Evolutionary conservation across 2,797 vertebrate genomes (phyloP).

Genomic region (Mareca strepera): DNA sequence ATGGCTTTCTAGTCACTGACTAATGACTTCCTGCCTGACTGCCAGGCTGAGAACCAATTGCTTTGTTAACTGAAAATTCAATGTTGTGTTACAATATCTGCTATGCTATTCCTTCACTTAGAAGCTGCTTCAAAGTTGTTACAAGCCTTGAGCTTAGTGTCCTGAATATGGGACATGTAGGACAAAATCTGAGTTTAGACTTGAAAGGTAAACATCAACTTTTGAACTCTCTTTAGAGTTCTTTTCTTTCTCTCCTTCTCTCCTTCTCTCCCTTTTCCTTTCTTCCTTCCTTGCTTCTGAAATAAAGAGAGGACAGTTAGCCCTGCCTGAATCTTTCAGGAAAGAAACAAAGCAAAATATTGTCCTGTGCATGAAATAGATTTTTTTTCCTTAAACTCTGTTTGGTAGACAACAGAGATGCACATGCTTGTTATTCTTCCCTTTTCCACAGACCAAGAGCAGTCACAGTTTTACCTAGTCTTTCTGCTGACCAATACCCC

Average conservation of each 20-base stretch:
- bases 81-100: neutral
- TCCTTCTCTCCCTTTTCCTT: no score
- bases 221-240: neutral
- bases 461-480: neutral
- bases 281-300: no score
- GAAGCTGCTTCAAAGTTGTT: neutral
- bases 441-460: neutral
- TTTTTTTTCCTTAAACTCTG: neutral
- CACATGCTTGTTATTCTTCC: fast-evolving
- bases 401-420: neutral
- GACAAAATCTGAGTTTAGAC: neutral
- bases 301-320: fast-evolving
- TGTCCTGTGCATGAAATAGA: fast-evolving
- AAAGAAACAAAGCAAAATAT: neutral
- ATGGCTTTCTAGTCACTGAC: neutral
- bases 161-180: neutral
- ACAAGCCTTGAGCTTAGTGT: neutral
- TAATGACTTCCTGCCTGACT: neutral
- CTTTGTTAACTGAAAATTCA: neutral
- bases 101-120: neutral
- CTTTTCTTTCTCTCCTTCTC: neutral
- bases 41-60: neutral
- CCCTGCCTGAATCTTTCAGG: neutral
- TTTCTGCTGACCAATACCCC: neutral
- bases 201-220: neutral